A percentile compares a stretch with the other conserved stretches of the same genome.
Evolutionary conservation across 2,113 vertebrate species (phyloP).

Genomic region (Dicerorhinus sumatrensis): DNA sequence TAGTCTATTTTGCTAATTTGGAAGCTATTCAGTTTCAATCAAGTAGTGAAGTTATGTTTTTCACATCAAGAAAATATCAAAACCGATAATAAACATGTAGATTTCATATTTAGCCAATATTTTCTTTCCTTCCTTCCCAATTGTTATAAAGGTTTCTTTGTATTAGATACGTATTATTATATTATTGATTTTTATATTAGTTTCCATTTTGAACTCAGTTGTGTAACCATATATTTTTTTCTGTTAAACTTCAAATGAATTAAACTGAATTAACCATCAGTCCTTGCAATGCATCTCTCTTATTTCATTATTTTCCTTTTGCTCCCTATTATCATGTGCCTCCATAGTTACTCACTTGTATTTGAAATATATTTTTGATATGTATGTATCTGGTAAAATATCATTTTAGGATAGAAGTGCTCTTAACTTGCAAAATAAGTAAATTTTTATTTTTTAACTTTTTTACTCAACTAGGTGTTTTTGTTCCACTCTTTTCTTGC

Average conservation of each 20-base stretch:
- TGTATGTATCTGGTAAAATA: neutral
- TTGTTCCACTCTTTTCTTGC: neutral
- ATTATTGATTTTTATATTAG: neutral
- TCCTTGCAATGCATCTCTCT: neutral
- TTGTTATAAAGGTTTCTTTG: neutral
- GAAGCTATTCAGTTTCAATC: neutral
- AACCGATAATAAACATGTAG: neutral
- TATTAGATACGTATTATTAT: neutral
- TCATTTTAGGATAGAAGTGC: neutral
- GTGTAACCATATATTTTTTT: neutral
- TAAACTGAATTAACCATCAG: neutral
- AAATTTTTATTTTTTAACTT: neutral
- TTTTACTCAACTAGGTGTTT: neutral
- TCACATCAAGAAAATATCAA: neutral
- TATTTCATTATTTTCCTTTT: neutral
- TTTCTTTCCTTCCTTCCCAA: neutral
- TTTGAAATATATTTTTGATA: neutral
- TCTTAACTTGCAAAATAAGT: neutral
- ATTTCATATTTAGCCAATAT: neutral
- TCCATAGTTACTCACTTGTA: fast-evolving
- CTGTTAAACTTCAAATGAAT: neutral
- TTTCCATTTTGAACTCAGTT: neutral
- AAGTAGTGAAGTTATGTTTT: neutral
- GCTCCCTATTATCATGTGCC: neutral
- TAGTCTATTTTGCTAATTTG: neutral